Conservation (phyloP, 1,140 invertebrate genomes). For the Brachionus plicatilis region DNA sequence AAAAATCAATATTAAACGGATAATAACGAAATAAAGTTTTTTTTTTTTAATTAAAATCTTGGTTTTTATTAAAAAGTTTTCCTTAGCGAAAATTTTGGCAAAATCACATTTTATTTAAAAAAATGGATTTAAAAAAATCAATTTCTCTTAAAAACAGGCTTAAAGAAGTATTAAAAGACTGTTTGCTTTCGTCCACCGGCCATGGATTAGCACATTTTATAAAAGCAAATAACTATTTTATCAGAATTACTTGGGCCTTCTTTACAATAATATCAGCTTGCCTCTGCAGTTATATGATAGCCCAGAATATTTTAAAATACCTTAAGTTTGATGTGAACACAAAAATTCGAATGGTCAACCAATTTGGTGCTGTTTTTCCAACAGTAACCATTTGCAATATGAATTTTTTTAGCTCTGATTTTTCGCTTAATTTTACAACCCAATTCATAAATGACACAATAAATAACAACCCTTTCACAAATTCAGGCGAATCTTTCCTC, state of each 20-base stretch:
- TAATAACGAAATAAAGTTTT: too few relatives aligned
- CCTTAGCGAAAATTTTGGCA: too few relatives aligned
- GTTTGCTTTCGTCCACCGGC: background rate
- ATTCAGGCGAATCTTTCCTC: background rate
- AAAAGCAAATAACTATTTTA: background rate
- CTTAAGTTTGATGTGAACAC: background rate
- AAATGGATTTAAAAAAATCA: too few relatives aligned
- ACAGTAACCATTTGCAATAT: background rate
- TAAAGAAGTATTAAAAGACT: background rate
- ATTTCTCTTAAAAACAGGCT: too few relatives aligned
- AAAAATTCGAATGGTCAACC: background rate
- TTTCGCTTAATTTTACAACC: background rate
- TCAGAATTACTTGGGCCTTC: background rate
- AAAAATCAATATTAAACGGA: too few relatives aligned
- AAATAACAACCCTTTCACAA: too few relatives aligned
- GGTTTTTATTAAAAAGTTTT: too few relatives aligned
- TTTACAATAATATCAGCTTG: background rate
- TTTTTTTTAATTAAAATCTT: too few relatives aligned
- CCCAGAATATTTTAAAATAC: background rate
- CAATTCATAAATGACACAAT: too few relatives aligned
- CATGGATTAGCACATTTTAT: background rate
- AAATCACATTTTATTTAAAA: too few relatives aligned
- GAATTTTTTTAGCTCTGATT: background rate
- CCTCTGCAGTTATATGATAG: background rate
- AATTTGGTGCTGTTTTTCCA: background rate